A percentile compares a stretch with the other conserved stretches of the same genome.
phyloP scores from a whole-genome alignment of 1,140 invertebrate species.

The Hirudo medicinalis region DNA sequence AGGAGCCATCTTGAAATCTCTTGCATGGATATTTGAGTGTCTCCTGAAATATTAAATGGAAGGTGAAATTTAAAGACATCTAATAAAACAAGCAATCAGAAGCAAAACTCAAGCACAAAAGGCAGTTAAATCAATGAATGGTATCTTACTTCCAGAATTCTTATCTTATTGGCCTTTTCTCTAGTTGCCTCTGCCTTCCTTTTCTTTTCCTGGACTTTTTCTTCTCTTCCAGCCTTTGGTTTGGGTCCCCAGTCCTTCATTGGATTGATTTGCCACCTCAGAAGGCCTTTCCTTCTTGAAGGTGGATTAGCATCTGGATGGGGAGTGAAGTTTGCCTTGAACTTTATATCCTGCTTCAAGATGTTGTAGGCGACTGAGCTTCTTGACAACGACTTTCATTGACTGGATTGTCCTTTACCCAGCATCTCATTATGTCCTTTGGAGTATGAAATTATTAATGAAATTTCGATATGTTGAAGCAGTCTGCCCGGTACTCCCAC shows the following conservation, averaged over 20 bases:
- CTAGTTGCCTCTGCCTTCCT: background rate
- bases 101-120: too few relatives aligned
- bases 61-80: too few relatives aligned
- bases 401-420: constrained; percentile 56
- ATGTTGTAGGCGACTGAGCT: constrained; percentile 29
- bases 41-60: too few relatives aligned
- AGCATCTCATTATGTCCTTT: constrained; percentile 64
- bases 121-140: too few relatives aligned
- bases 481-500: too few relatives aligned
- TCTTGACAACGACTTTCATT: constrained; percentile 26
- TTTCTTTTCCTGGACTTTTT: constrained; percentile 21
- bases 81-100: too few relatives aligned
- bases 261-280: constrained; percentile 76
- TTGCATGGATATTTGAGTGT: too few relatives aligned
- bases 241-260: constrained; percentile 76
- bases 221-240: constrained; percentile 42
- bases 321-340: constrained; percentile 50
- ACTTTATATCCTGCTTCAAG: constrained; percentile 27
- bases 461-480: too few relatives aligned
- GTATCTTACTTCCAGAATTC: too few relatives aligned
- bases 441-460: constrained; percentile 17
- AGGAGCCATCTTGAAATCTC: too few relatives aligned
- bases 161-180: too few relatives aligned
- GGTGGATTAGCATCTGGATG: constrained; percentile 63
- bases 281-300: constrained; percentile 56